These are phyloP conservation scores for Cephus nigrinus DNA, from an alignment of 2,888 invertebrate genomes.

Conservation along the genomic window DNA sequence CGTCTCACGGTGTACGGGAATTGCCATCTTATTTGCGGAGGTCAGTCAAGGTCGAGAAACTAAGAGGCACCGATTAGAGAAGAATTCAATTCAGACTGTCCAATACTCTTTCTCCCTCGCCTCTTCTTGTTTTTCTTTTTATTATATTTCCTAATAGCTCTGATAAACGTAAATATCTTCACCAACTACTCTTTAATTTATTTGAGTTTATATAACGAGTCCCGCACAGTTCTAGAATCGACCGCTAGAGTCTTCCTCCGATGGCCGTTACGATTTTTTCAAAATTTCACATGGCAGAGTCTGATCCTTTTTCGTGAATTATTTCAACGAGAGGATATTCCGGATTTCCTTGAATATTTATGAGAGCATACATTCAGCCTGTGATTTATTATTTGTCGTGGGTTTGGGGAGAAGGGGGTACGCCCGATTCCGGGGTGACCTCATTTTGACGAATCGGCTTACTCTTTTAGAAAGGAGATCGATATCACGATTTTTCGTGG, in stretches of 20 bases:
- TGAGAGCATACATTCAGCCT: background rate
- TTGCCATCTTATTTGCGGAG: background rate
- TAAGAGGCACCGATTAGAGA: background rate
- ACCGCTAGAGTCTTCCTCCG: background rate
- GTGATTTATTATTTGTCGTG: background rate
- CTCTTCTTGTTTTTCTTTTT: background rate
- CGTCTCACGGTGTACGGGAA: background rate
- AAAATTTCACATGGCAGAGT: background rate
- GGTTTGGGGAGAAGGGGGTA: background rate
- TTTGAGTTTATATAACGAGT: background rate
- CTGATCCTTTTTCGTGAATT: background rate
- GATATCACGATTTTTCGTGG: background rate
- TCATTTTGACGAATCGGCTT: background rate
- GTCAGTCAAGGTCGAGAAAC: background rate
- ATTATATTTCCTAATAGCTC: background rate
- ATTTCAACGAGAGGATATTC: background rate
- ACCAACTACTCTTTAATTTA: background rate
- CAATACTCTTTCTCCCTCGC: background rate
- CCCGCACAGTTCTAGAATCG: background rate
- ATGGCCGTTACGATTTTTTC: background rate
- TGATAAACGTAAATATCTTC: background rate
- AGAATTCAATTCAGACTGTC: background rate
- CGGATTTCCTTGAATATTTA: background rate
- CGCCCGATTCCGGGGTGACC: background rate
- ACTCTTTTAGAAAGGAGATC: conserved; percentile 5